Evolutionary conservation across 1,140 invertebrate genomes (phyloP).

Genomic region (Teleogryllus occipitalis): DNA sequence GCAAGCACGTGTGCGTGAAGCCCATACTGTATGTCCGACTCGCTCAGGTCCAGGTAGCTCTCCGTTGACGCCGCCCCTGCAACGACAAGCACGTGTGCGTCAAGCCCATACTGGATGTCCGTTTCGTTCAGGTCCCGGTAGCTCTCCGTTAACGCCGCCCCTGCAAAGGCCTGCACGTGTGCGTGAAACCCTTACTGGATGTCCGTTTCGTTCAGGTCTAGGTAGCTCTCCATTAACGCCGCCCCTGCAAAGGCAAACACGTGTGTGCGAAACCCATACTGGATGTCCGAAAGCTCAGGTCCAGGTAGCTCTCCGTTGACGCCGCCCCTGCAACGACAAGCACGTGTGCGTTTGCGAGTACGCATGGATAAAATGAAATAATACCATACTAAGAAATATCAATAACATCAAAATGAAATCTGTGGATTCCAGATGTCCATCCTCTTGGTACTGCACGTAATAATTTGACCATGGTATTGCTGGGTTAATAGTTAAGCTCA

Average conservation of each 20-base stretch:
- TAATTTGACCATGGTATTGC: too few relatives aligned
- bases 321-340: slow-evolving; percentile 39
- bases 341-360: too few relatives aligned
- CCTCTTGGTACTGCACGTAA: too few relatives aligned
- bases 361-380: too few relatives aligned
- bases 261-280: slow-evolving; percentile 70
- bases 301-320: slow-evolving; percentile 65
- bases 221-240: slow-evolving; percentile 64
- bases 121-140: slow-evolving; percentile 65
- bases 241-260: too few relatives aligned
- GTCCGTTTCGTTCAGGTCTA: slow-evolving; percentile 65
- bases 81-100: too few relatives aligned
- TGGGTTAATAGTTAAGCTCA: too few relatives aligned
- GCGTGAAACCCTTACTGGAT: slow-evolving; percentile 65
- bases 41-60: slow-evolving; percentile 65
- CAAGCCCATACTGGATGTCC: slow-evolving; percentile 64
- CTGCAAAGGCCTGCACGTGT: slow-evolving; percentile 53
- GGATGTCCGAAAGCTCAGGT: slow-evolving; percentile 67
- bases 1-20: too few relatives aligned
- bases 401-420: too few relatives aligned
- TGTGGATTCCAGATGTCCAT: too few relatives aligned
- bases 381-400: too few relatives aligned
- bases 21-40: slow-evolving; percentile 64
- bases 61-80: slow-evolving; percentile 57
- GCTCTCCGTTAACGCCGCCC: slow-evolving; percentile 64